Conservation (phyloP, 2,888 invertebrate genomes). For the Pollenia griseotomentosa region DNA sequence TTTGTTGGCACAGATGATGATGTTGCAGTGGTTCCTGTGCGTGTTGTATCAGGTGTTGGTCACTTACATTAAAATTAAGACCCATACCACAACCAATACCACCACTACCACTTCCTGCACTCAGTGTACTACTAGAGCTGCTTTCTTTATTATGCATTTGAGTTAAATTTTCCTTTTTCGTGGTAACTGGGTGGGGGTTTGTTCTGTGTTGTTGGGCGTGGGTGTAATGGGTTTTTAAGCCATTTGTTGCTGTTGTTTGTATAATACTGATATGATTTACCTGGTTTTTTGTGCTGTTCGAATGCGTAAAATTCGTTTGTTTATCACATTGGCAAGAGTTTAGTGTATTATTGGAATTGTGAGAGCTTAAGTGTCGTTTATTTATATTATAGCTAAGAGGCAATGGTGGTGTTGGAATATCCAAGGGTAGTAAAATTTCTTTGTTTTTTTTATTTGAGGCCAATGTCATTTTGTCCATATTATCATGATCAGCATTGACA, state of each 20-base stretch:
- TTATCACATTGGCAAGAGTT: constrained; percentile 66
- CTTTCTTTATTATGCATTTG: constrained; percentile 47
- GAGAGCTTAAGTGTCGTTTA: constrained; percentile 57
- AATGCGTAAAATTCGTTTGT: constrained; percentile 32
- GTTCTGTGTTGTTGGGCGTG: neutral
- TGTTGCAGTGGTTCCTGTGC: constrained; percentile 45
- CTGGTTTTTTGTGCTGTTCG: constrained; percentile 25
- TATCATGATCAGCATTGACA: constrained; percentile 11
- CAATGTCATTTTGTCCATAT: constrained; percentile 46
- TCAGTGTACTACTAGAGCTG: constrained; percentile 49
- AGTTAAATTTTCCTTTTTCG: constrained; percentile 44
- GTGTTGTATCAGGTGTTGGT: constrained; percentile 54
- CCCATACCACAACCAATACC: constrained; percentile 38
- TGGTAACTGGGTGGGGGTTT: neutral
- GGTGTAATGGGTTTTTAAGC: neutral
- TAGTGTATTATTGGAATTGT: constrained; percentile 15
- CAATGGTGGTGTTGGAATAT: constrained; percentile 70
- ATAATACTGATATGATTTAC: constrained; percentile 67
- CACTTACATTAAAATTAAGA: constrained; percentile 57
- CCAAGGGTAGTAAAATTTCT: constrained; percentile 60
- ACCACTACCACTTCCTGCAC: constrained; percentile 41
- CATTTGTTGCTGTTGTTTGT: constrained; percentile 24
- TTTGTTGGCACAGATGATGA: constrained; percentile 65
- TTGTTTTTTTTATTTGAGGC: constrained; percentile 50
- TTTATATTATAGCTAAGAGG: constrained; percentile 41